A percentile compares a stretch with the other conserved stretches of the same genome.
phyloP scores from a whole-genome alignment of 2,113 vertebrate species.

The Lagenorhynchus albirostris region DNA sequence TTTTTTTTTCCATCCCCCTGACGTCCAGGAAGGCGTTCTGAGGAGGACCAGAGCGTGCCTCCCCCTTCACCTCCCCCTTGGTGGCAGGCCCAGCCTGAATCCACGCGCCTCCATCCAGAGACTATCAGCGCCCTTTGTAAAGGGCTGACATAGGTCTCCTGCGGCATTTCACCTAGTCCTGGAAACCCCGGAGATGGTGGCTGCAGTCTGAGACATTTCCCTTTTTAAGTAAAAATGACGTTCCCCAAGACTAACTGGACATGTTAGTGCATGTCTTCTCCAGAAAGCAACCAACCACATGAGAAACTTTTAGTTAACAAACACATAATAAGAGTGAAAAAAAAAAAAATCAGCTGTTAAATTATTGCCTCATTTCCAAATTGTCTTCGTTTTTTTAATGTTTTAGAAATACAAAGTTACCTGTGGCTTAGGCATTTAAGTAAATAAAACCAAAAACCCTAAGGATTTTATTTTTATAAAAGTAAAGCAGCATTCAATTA shows the following conservation, averaged over 20 bases:
- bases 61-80: background rate
- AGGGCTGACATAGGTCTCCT: background rate
- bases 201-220: background rate
- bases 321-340: background rate
- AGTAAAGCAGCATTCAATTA: background rate
- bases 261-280: background rate
- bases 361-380: background rate
- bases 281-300: background rate
- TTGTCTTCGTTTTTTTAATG: background rate
- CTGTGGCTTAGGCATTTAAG: background rate
- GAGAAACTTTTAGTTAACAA: background rate
- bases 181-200: background rate
- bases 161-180: rapidly evolving
- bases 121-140: background rate
- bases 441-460: background rate
- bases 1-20: background rate
- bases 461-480: background rate
- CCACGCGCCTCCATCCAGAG: background rate
- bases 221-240: background rate
- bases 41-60: background rate
- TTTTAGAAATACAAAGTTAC: background rate
- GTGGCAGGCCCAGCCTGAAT: background rate
- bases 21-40: background rate
- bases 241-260: background rate
- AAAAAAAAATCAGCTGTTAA: background rate